Base-by-base conservation (phyloP, 1,140 invertebrate species). In the Teleogryllus occipitalis region DNA sequence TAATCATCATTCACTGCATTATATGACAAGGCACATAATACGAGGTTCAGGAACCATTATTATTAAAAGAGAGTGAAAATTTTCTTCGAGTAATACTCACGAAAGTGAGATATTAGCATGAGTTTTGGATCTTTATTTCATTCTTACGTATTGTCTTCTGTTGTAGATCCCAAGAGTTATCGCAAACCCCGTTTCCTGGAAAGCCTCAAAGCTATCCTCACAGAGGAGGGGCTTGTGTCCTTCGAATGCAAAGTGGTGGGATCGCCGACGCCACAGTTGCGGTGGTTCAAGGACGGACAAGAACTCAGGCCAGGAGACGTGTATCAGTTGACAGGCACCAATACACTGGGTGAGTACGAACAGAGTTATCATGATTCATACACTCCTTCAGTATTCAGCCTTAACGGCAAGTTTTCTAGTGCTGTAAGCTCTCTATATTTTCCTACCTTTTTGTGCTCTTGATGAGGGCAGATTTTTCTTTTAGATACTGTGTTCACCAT, bases 171-270 rank as follows among this genome's bases (percentile, higher is more conserved):
- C 75, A 95, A 95, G 84, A 96, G 96, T 84, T 97, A 96, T 83
- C 90, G 94, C 82, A 93, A 93, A 84, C 95, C 95, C 18, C 88
- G 93, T 81, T 97, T 97, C 85, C 92, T 97, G 90, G 95, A 97
- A 85, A 94, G 92, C 82, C 87, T 97, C 22, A 93, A 93, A 85
- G 95, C 95, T 8, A 90, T 97, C 54, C 87, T 97, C 27, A 96
- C 95, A 0, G 95, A 96, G 84, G 95, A 97, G 88, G 95, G 95
- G 5, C 86, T 96, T 8, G 95, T 97, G 7, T 96, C 95, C 0
- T 97, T 97, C 83, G 95, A 97, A 84, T 97, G 95, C 84, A 96
- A 96, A 87, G 95, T 97, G 0, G 95, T 96, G 8, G 95, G 95
- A 0, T 96, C 95, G 82, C 95, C 95, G 0, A 96, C 95, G 0